phyloP scores from a whole-genome alignment of 92 coral and sea anemone species.

The Heliopora coerulea region DNA sequence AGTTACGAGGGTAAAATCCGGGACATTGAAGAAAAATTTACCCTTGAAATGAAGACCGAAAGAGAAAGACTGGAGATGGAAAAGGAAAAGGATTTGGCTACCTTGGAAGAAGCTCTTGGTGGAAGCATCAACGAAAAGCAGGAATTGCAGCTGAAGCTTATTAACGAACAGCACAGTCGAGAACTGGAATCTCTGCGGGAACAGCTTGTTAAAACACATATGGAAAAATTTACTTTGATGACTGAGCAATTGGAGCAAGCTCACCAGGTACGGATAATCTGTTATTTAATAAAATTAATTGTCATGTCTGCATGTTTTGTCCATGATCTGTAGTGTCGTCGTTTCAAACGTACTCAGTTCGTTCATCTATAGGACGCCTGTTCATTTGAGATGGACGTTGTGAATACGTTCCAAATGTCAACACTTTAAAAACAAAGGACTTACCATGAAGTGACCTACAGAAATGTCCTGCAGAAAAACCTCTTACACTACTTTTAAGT shows the following conservation, averaged over 20 bases:
- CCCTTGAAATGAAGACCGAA: conserved; percentile 67
- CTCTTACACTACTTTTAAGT: no score
- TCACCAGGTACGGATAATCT: conserved; percentile 69
- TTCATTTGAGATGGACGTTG: no score
- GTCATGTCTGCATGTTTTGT: no score
- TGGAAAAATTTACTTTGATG: conserved; percentile 97
- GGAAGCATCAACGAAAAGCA: conserved; percentile 88
- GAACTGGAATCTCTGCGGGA: conserved; percentile 84
- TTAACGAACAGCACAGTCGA: conserved; percentile 88
- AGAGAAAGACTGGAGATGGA: conserved; percentile 63
- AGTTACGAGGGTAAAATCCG: conserved; percentile 63
- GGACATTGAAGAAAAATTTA: conserved; percentile 57
- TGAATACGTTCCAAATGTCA: no score
- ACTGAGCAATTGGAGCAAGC: conserved; percentile 77
- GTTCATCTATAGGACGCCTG: no score
- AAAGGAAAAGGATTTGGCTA: conserved; percentile 68
- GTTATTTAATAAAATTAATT: no score
- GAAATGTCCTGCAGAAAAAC: no score
- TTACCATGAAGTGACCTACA: no score
- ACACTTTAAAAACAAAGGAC: no score
- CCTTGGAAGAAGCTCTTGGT: conserved; percentile 73
- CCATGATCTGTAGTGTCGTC: no score
- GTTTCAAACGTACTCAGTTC: no score
- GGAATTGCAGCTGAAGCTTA: conserved; percentile 75
- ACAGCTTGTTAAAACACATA: conserved; percentile 91